phyloP scores from a whole-genome alignment of 2,797 vertebrate genomes.

The Pseudochromis fuscus region DNA sequence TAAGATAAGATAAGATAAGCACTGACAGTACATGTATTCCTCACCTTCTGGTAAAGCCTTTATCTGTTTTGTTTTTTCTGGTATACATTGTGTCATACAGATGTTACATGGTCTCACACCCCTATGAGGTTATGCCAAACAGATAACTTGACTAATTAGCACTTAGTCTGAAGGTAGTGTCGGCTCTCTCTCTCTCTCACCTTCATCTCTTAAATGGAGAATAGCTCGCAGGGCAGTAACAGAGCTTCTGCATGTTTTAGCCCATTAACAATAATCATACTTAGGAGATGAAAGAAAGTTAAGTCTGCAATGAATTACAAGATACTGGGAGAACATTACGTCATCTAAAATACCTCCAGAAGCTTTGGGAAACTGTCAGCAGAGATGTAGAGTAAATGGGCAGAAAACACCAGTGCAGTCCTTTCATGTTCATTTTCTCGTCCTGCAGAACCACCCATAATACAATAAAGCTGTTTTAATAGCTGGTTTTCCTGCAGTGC shows the following conservation, averaged over 20 bases:
- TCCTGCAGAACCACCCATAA: no score
- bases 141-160: conserved; percentile 23
- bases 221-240: neutral
- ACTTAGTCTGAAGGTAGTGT: conserved; percentile 11
- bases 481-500: no score
- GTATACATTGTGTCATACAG: neutral
- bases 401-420: no score
- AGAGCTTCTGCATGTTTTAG: conserved; percentile 2
- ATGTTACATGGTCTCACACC: neutral
- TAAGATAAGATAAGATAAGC: no score
- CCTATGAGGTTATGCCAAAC: neutral
- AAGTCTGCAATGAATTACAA: neutral
- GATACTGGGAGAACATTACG: neutral
- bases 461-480: no score
- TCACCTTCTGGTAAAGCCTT: no score
- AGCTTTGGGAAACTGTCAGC: neutral
- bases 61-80: no score
- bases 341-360: neutral
- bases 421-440: no score
- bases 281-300: neutral
- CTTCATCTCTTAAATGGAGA: conserved; percentile 1
- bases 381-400: neutral
- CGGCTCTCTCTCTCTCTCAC: conserved; percentile 9
- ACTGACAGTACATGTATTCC: no score
- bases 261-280: conserved; percentile 1